These are phyloP conservation scores for Oryzias melastigma DNA, from an alignment of 2,113 vertebrate species.

Conservation along the genomic window DNA sequence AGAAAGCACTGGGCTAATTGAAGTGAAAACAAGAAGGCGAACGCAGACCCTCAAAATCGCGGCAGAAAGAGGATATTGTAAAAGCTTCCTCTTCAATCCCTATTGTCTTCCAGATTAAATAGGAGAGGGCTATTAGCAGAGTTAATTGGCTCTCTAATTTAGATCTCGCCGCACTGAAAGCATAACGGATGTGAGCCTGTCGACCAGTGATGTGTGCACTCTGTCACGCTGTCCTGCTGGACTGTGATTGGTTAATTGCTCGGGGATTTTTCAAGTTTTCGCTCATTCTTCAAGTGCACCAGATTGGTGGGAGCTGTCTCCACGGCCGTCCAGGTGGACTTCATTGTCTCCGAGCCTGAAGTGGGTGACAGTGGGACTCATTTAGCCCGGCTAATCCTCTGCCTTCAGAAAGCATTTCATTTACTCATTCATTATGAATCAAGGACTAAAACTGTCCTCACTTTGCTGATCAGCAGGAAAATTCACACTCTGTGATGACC, in stretches of 20 bases:
- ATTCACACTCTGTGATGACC: constrained; percentile 32
- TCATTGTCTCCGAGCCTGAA: constrained; percentile 37
- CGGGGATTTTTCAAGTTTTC: constrained; percentile 72
- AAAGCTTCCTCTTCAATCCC: constrained; percentile 93
- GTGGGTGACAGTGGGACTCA: constrained; percentile 20
- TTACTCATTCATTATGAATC: not conserved
- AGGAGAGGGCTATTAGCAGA: constrained; percentile 98
- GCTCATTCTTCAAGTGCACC: constrained; percentile 70
- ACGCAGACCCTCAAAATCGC: constrained; percentile 87
- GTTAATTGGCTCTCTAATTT: constrained; percentile 99
- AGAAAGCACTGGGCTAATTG: constrained; percentile 97
- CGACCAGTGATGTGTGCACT: constrained; percentile 91
- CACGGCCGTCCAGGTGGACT: constrained; percentile 37
- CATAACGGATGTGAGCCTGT: constrained; percentile 93
- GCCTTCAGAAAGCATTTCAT: constrained; percentile 13
- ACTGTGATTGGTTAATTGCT: constrained; percentile 84
- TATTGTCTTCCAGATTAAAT: constrained; percentile 99
- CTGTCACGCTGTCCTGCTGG: constrained; percentile 86
- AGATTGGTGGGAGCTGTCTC: constrained; percentile 31
- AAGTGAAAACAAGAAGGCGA: constrained; percentile 93
- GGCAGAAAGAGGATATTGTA: constrained; percentile 98
- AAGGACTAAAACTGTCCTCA: constrained; percentile 5
- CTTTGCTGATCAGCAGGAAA: constrained; percentile 10
- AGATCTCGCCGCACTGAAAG: constrained; percentile 96
- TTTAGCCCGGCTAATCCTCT: constrained; percentile 18